Percentiles rank a stretch among this genome's conserved stretches.
Evolutionary conservation across 2,888 invertebrate genomes (phyloP).

Genomic region (Macrosoma leucophasiata): DNA sequence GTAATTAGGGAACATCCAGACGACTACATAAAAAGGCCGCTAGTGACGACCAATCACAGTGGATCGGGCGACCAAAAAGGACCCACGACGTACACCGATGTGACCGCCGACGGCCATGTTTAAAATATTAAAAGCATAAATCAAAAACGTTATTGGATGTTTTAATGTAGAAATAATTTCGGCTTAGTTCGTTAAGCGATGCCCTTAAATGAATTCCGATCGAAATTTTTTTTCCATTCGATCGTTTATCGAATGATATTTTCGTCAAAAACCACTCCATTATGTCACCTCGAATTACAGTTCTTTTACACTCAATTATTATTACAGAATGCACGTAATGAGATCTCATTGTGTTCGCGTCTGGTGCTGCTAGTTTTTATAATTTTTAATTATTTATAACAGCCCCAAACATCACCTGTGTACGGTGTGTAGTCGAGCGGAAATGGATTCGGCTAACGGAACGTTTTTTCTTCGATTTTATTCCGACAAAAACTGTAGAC

Average conservation of each 20-base stretch:
- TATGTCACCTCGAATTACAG: no score
- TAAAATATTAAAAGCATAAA: constrained; percentile 69
- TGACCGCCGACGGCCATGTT: constrained; percentile 63
- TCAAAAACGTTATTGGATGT: constrained; percentile 64
- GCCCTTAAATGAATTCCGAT: constrained; percentile 29
- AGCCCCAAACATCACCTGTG: neutral
- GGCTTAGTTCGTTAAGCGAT: constrained; percentile 37
- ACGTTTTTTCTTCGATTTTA: constrained; percentile 51
- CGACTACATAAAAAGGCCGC: constrained; percentile 45
- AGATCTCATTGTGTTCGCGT: constrained; percentile 25
- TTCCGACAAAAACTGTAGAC: constrained; percentile 63
- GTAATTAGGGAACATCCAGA: constrained; percentile 59
- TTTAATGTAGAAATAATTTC: constrained; percentile 57
- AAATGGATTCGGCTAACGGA: constrained; percentile 69
- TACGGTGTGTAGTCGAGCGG: constrained; percentile 61
- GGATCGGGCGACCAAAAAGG: constrained; percentile 47
- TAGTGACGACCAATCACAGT: constrained; percentile 54
- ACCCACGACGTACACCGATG: constrained; percentile 32
- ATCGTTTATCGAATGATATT: no score
- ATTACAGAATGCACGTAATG: no score
- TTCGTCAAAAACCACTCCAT: no score
- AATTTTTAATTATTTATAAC: neutral
- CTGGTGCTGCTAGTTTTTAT: no score
- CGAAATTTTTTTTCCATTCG: constrained; percentile 33
- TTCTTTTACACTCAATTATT: no score